Base-by-base conservation (phyloP, 2,888 invertebrate genomes). In the Pantelozetes paolii region DNA sequence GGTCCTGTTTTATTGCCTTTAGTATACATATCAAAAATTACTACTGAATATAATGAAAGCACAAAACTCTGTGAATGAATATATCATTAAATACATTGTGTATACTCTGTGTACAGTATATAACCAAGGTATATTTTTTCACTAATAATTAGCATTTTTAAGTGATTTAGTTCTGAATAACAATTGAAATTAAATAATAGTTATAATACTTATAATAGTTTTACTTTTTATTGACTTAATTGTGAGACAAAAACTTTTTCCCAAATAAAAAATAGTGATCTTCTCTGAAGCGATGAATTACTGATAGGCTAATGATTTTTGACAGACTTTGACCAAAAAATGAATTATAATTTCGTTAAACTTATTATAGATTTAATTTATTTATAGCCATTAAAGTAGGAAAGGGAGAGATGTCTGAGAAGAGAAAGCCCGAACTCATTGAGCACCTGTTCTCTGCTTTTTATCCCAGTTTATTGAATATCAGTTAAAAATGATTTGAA, bases 101-200 rank as follows among this genome's bases (percentile, higher is more conserved):
- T 54, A 54, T 20, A 54, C 6, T 5, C 2, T 6, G 59, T 23
- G 18, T 30, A 30, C 13, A 59, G 15, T 30, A 59, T 59, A 18
- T 32, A n/a, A 28, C 8, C 23, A 57, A 28, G 6, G 1, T 54
- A 30, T 59, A n/a, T 28, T 20, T 9, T 48, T 8, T 32, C 9
- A 13, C 3, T 28, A 36, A 64, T 64, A 40, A 64, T 64, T 64
- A 36, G 62, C 62, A 64, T 64, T 64, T 64, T 30, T 64, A 30
- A 15, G 36, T 36, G 62, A 64, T 64, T 59, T 28, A 20, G n/a
- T 8, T 32, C 36, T 36, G n/a, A 36, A 64, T 32, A 18, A 64
- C 62, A 64, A 64, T 64, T 64, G 62, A 64, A 64, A 28, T 32
- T 64, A 36, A 20, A 64, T 36, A 64, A 36, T 64, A 64, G 62